These are phyloP conservation scores for Urocitellus parryii DNA, from an alignment of 2,113 vertebrate genomes.

Conservation along the genomic window DNA sequence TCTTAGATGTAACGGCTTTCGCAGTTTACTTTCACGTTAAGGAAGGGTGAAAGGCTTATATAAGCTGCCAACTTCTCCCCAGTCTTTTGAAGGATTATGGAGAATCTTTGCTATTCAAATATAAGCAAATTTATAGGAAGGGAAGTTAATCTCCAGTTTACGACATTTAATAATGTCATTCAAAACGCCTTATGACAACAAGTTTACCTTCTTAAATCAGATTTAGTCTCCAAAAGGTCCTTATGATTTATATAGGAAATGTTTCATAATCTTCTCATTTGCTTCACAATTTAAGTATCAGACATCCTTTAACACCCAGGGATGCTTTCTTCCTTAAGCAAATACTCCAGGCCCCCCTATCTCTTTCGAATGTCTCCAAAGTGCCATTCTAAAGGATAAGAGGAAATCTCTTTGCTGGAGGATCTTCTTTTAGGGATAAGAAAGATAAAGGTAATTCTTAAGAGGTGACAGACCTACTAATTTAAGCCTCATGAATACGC, in stretches of 20 bases:
- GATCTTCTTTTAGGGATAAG: slow-evolving; percentile 12
- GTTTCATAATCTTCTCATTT: slow-evolving; percentile 48
- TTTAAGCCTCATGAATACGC: background rate
- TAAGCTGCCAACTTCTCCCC: slow-evolving; percentile 6
- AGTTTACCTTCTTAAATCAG: slow-evolving; percentile 78
- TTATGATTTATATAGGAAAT: slow-evolving; percentile 48
- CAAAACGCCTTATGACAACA: slow-evolving; percentile 58
- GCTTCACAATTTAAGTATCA: slow-evolving; percentile 38
- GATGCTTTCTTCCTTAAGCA: slow-evolving; percentile 18
- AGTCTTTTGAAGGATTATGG: slow-evolving; percentile 61
- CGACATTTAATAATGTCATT: slow-evolving; percentile 76
- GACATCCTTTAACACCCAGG: background rate
- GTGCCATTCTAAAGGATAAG: background rate
- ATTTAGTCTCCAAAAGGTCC: slow-evolving; percentile 65
- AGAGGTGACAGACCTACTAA: slow-evolving; percentile 29
- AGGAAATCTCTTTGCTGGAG: background rate
- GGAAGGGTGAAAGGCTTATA: slow-evolving; percentile 70
- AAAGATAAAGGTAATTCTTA: slow-evolving; percentile 60
- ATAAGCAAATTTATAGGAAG: slow-evolving; percentile 57
- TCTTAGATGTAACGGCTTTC: slow-evolving; percentile 10
- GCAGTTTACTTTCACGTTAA: slow-evolving; percentile 71
- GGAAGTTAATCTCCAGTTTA: slow-evolving; percentile 73
- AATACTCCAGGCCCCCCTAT: background rate
- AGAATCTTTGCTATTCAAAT: slow-evolving; percentile 70
- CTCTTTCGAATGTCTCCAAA: slow-evolving; percentile 30